Percentiles rank a stretch among this genome's conserved stretches.
Evolutionary conservation across 2,113 vertebrate genomes (phyloP).

Genomic region (Gopherus flavomarginatus): DNA sequence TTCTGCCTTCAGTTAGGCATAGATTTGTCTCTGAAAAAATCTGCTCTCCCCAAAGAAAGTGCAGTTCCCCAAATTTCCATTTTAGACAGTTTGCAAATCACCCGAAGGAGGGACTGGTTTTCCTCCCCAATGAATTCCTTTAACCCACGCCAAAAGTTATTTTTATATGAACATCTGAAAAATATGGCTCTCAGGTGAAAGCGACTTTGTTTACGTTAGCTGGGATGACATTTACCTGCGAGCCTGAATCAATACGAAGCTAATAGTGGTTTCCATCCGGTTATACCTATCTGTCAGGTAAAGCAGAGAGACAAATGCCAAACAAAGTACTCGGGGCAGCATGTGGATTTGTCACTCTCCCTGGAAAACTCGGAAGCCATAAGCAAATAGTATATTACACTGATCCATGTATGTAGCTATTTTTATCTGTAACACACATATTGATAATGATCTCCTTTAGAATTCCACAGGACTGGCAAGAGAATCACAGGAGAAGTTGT

Average conservation of each 20-base stretch:
- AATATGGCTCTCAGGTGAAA: neutral
- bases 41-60: neutral
- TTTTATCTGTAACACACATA: neutral
- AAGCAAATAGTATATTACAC: neutral
- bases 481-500: no score
- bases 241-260: neutral
- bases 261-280: neutral
- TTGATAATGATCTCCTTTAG: neutral
- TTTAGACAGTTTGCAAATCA: no score
- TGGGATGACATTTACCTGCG: neutral
- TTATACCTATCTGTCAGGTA: neutral
- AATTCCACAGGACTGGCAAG: neutral
- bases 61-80: neutral
- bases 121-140: neutral
- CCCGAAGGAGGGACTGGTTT: neutral
- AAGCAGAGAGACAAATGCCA: neutral
- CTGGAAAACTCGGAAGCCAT: neutral
- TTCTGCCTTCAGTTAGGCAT: neutral
- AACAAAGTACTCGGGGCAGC: neutral
- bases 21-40: neutral
- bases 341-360: neutral
- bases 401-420: neutral
- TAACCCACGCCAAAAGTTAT: no score
- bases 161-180: neutral
- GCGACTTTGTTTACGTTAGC: neutral